Conservation (phyloP, 2,113 vertebrate species). For the Polypterus senegalus region DNA sequence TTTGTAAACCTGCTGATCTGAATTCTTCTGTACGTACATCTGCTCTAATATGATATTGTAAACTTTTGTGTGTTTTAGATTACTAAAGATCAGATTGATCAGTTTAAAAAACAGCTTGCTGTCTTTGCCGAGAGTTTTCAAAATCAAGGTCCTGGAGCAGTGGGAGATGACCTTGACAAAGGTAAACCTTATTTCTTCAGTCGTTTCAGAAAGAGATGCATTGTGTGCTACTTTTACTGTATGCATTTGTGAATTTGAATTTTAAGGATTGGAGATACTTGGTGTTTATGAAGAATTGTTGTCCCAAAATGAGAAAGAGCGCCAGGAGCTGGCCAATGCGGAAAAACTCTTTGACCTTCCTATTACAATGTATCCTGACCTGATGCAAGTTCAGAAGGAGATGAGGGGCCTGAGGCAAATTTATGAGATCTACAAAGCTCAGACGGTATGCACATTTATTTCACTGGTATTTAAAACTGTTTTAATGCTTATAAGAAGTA, state of each 20-base stretch:
- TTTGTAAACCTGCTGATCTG: no score
- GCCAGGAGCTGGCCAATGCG: slow-evolving; percentile 58
- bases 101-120: slow-evolving; percentile 47
- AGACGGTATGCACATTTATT: slow-evolving; percentile 44
- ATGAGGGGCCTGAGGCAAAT: slow-evolving; percentile 60
- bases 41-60: background rate
- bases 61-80: slow-evolving; percentile 40
- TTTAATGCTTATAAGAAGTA: no score
- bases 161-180: slow-evolving; percentile 76
- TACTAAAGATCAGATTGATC: slow-evolving; percentile 53
- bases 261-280: slow-evolving; percentile 61
- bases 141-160: slow-evolving; percentile 66
- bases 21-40: no score
- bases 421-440: slow-evolving; percentile 63
- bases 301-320: slow-evolving; percentile 42
- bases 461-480: no score
- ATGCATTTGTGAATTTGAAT: background rate
- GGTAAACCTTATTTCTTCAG: slow-evolving; percentile 39
- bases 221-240: background rate
- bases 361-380: slow-evolving; percentile 56
- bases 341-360: slow-evolving; percentile 80
- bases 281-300: slow-evolving; percentile 58
- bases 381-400: slow-evolving; percentile 66
- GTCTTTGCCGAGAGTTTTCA: slow-evolving; percentile 64
- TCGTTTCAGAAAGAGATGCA: background rate